Conservation (phyloP, 2,888 invertebrate genomes). For the Leptopterna dolabrata region DNA sequence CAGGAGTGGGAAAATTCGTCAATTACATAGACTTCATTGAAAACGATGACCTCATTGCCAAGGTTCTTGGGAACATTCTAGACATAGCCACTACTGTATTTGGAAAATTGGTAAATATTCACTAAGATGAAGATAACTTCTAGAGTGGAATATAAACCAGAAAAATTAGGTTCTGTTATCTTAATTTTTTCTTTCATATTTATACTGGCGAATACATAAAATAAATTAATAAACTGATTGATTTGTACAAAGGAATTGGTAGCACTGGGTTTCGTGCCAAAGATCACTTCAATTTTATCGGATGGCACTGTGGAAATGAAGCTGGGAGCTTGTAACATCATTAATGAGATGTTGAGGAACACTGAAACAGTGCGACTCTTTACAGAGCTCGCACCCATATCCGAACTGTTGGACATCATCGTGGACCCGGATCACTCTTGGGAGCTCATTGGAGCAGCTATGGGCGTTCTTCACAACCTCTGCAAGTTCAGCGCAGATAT, state of each 20-base stretch:
- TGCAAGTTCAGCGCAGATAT: constrained; percentile 44
- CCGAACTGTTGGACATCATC: constrained; percentile 27
- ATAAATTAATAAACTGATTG: too few species aligned
- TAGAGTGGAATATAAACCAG: not conserved
- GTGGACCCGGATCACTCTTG: constrained; percentile 28
- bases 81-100: constrained; percentile 44
- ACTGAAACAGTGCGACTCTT: constrained; percentile 42
- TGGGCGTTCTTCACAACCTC: constrained; percentile 38
- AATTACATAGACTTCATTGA: constrained; percentile 58
- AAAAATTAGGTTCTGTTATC: not conserved
- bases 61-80: constrained; percentile 40
- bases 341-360: constrained; percentile 48
- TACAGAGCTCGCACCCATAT: constrained; percentile 26
- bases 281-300: constrained; percentile 3
- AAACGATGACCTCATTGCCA: constrained; percentile 55
- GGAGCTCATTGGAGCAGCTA: constrained; percentile 42
- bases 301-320: constrained; percentile 50
- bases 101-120: constrained; percentile 41
- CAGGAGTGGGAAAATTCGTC: constrained; percentile 53
- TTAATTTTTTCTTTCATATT: too few species aligned
- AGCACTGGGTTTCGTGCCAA: constrained; percentile 32
- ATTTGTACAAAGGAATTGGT: constrained; percentile 18
- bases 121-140: not conserved
- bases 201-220: too few species aligned
- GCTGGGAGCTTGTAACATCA: constrained; percentile 34